Evolutionary conservation across 2,888 invertebrate genomes (phyloP), one percentile per base, ranked within the genome.

Genomic region (Ichneumoninae sp.): DNA sequence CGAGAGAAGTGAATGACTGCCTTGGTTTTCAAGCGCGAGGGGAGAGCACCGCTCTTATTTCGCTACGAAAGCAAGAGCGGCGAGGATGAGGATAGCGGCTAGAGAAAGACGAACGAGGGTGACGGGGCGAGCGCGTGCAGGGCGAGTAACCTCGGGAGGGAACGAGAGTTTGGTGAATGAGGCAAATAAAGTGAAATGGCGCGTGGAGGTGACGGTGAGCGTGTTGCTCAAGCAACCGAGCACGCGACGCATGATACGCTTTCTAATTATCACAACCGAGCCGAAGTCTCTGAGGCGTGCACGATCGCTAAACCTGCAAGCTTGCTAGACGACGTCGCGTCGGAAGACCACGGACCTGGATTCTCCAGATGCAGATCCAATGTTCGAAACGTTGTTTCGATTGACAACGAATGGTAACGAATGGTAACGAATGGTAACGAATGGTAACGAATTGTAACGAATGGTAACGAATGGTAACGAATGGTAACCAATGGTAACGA

Each of bases 121-220:
- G 65, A 22, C 22, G 52, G 50, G 52, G 76, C 54, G 74, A 66
- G 85, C 71, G 86, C 81, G 86, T 81, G 86, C 88, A 87, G 82
- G 86, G 86, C 76, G 86, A 86, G 83, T 77, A 87, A 87, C 86
- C 84, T 89, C 85, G 89, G 90, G 89, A 89, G 89, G 90, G 88
- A 89, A 71, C 83, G 88, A 87, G 88, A 88, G 90, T 89, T 89
- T 89, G 84, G 88, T 89, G 90, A 90, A 90, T 90, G 90, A 89
- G 87, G 88, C 89, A 88, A 90, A 90, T 90, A 89, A 90, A 89
- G 90, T 91, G 90, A 90, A 91, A 91, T 89, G 88, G 88, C 89
- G 90, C 89, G 88, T 89, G 89, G 87, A 91, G 62, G 62, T 62
- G 62, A 62, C n/a, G 62, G 62, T 30, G 62, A 33, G 30, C 62